phyloP scores from a whole-genome alignment of 2,888 invertebrate genomes.

The Drosophila prolongata region DNA sequence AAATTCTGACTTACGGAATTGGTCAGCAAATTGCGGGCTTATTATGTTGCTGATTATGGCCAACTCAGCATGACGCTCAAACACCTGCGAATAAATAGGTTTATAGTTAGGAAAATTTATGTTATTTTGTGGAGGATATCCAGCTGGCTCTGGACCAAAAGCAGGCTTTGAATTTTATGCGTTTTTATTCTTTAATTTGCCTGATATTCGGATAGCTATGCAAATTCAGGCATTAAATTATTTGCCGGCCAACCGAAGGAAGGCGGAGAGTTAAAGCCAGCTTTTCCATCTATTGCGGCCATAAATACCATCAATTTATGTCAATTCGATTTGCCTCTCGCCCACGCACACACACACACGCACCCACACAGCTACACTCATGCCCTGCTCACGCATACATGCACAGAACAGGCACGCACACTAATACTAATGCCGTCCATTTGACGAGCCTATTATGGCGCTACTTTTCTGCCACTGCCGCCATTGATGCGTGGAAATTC shows the following conservation, averaged over 20 bases:
- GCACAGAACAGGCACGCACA: slow-evolving; percentile 40
- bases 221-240: slow-evolving; percentile 40
- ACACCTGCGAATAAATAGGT: slow-evolving; percentile 38
- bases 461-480: slow-evolving; percentile 34
- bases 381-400: slow-evolving; percentile 17
- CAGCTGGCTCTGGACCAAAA: slow-evolving; percentile 4
- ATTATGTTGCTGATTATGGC: slow-evolving; percentile 69
- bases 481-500: slow-evolving; percentile 74
- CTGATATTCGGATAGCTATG: slow-evolving; percentile 6
- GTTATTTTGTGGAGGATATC: background rate
- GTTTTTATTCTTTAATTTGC: slow-evolving; percentile 20
- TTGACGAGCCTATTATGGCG: slow-evolving; percentile 48
- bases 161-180: slow-evolving; percentile 23
- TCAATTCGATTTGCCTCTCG: slow-evolving; percentile 62
- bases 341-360: slow-evolving; percentile 42
- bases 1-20: background rate
- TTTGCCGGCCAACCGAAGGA: slow-evolving; percentile 20
- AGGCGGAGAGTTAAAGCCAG: slow-evolving; percentile 35
- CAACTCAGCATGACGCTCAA: slow-evolving; percentile 61
- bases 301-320: slow-evolving; percentile 66
- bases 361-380: slow-evolving; percentile 13
- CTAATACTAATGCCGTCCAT: slow-evolving; percentile 41
- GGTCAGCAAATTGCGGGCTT: slow-evolving; percentile 51
- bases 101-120: background rate
- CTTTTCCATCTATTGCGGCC: slow-evolving; percentile 31